Base-by-base conservation (phyloP, 2,113 vertebrate species). In the Elgaria multicarinata region DNA sequence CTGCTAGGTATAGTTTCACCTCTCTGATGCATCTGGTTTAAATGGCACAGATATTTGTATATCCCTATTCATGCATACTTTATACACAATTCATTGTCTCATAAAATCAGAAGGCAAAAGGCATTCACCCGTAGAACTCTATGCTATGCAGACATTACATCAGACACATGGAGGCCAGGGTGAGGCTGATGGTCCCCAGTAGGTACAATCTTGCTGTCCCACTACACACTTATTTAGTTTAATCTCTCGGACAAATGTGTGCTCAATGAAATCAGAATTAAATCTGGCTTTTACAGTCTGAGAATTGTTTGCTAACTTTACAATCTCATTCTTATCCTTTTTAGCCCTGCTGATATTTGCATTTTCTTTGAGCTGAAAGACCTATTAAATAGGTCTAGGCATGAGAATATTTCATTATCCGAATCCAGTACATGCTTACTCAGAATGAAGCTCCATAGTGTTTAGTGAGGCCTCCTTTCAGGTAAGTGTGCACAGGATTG, bases 181-280 rank as follows among this genome's bases (percentile, higher is more conserved):
- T 28, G 33, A 33, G 33, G 33, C 33, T n/a, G 24, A 74, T 13
- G 58, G 22, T 6, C 58, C 33, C n/a, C 26, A 33, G 1, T 20
- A 75, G n/a, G 4, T 18, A 5, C 24, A 76, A 13, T 4, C 31
- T 50, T 66, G 16, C 22, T 66, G 24, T 26, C 36, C 22, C 64
- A 69, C 33, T 46, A 58, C 53, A 42, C 26, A 50, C 24, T 67
- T 3, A 55, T 24, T 28, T n/a, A n/a, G 46, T 8, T 18, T 64
- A 53, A 64, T 67, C 67, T 20, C 7, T 71, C 26, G 74, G 36
- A 12, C 50, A 39, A 53, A 72, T 31, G 1, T 82, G 14, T 24
- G 13, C 20, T 72, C 58, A 58, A 58, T 81, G 1, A 66, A 90
- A 93, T 33, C 69, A 28, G 82, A 93, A 83, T 62, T 31, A 87